Percentiles rank a stretch among this genome's conserved stretches.
Conservation (phyloP, 2,888 invertebrate genomes). For the Tenthredo mesomela region DNA sequence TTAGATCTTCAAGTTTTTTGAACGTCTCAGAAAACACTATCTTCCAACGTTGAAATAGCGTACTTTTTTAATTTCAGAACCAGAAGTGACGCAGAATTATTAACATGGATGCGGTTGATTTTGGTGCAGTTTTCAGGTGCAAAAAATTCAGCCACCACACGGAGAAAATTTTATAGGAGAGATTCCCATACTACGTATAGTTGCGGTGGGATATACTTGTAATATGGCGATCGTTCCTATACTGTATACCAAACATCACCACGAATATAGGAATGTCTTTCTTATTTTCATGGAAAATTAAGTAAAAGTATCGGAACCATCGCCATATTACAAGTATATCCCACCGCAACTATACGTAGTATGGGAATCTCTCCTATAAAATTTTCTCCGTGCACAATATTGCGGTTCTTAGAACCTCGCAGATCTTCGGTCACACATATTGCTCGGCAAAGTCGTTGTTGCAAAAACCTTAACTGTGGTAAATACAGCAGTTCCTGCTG, state of each 20-base stretch:
- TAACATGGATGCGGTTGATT: conserved; percentile 2
- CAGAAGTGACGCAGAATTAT: not conserved
- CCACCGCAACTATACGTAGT: too few species aligned
- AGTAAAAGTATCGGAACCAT: too few species aligned
- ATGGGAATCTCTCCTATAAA: too few species aligned
- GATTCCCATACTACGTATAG: too few species aligned
- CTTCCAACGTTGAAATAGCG: not conserved
- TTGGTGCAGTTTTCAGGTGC: conserved; percentile 10
- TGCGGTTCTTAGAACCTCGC: not conserved
- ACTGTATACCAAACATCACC: too few species aligned
- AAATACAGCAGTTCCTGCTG: not conserved
- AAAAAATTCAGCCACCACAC: not conserved
- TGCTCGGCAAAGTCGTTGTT: not conserved
- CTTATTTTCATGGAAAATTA: too few species aligned
- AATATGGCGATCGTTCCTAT: too few species aligned
- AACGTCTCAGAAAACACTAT: not conserved
- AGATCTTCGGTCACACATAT: not conserved
- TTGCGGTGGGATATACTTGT: too few species aligned
- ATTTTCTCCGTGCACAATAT: too few species aligned
- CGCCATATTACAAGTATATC: too few species aligned
- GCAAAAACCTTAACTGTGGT: not conserved
- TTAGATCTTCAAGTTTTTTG: not conserved
- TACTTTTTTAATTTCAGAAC: not conserved
- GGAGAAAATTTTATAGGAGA: too few species aligned
- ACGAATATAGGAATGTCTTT: too few species aligned